Evolutionary conservation across 2,888 invertebrate species (phyloP), one percentile per base, ranked within the genome.

Genomic region (Idaea biselata): DNA sequence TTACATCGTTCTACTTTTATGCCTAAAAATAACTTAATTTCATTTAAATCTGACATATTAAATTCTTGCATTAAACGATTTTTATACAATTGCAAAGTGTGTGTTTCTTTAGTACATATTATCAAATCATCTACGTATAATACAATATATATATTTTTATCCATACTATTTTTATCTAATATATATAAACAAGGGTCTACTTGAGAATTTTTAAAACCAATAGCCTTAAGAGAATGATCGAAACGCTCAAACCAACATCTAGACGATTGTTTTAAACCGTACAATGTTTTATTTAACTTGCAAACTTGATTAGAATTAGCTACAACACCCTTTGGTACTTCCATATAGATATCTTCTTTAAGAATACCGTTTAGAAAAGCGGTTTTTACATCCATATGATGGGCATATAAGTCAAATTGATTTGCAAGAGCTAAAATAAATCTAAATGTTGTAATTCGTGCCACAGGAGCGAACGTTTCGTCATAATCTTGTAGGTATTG

Each of bases 391-490:
- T 74, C 72, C 64, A 72, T 63, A 18, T 75, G 73, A 62, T 70
- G 69, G 8, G 71, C 31, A 18, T 59, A 18, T 44, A 75, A 64
- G 58, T 71, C 63, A 60, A 58, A 61, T 62, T 78, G 71, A 67
- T 69, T 72, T n/a, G 73, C 73, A 60, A 80, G 54, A 61, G 53
- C 53, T 17, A 61, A 53, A 53, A 58, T 57, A 58, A 71, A 66
- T 62, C 79, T 66, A 14, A 78, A 70, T 17, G 71, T 74, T 17
- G 68, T 18, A 64, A 74, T 72, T 62, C 69, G 73, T 1, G 71
- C 76, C 1, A 77, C 73, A 17, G 77, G 74, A 18, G 77, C 61
- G 68, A 78, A 80, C 6, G 75, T 75, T 60, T 79, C 72, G 58
- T 75, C 63, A 66, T 74, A 78, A 59, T 76, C 70, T 11, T 64